Conservation (phyloP, 2,797 vertebrate genomes). For the Chiloscyllium punctatum region DNA sequence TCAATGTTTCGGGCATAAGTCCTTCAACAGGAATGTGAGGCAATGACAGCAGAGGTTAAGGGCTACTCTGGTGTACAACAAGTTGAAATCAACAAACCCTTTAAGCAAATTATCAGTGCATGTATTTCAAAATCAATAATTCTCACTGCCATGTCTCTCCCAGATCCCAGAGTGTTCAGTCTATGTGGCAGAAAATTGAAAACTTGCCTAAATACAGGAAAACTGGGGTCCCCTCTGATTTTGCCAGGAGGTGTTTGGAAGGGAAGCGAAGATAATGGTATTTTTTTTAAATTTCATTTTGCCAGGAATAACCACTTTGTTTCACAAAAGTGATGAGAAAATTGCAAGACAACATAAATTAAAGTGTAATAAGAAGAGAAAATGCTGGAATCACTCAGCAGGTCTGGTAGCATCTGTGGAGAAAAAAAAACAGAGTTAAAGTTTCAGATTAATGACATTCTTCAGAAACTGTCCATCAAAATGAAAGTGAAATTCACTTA, state of each 20-base stretch:
- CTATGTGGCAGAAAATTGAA: not conserved
- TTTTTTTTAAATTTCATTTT: not conserved
- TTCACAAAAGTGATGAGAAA: not conserved
- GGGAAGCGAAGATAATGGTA: not conserved
- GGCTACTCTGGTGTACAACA: not conserved
- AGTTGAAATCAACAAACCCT: not conserved
- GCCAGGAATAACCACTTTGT: not conserved
- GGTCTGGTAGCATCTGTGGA: not conserved
- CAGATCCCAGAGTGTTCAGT: not conserved
- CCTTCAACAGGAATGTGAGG: no score
- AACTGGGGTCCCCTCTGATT: not conserved
- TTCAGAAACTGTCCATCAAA: not conserved
- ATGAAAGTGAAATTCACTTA: not conserved
- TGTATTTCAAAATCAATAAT: not conserved
- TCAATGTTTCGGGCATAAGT: no score
- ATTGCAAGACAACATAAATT: not conserved
- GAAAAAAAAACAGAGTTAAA: not conserved
- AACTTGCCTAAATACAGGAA: not conserved
- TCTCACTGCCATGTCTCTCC: not conserved
- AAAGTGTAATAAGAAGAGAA: not conserved
- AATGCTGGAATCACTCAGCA: not conserved
- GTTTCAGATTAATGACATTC: not conserved
- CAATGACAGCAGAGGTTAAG: not conserved
- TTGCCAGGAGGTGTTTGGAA: not conserved
- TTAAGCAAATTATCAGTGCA: not conserved